Percentiles rank a stretch among this genome's conserved stretches.
Evolutionary conservation across 2,113 vertebrate genomes (phyloP).

Genomic region (Elachura formosa): DNA sequence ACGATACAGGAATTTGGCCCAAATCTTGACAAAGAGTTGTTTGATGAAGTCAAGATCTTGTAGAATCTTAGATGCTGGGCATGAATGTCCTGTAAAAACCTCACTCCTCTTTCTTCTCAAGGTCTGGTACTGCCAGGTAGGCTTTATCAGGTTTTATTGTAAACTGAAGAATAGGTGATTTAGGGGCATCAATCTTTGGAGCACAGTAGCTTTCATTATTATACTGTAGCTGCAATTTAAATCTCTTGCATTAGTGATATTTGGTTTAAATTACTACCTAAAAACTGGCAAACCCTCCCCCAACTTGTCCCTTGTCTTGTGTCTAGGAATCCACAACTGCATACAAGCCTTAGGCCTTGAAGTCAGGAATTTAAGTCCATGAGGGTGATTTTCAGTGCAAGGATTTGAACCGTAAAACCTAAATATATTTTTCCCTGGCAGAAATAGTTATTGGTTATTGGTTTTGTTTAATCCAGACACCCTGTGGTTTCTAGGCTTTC

Average conservation of each 20-base stretch:
- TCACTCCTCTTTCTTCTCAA: neutral
- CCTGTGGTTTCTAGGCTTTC: neutral
- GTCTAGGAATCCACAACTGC: neutral
- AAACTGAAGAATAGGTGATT: neutral
- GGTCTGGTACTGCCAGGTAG: neutral
- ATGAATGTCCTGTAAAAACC: neutral
- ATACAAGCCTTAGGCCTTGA: neutral
- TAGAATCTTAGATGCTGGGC: neutral
- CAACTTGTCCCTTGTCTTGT: neutral
- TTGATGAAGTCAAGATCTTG: neutral
- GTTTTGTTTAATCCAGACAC: neutral
- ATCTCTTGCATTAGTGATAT: neutral
- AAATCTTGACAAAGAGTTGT: neutral
- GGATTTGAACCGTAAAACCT: neutral
- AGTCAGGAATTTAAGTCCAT: neutral
- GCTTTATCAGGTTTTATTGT: neutral
- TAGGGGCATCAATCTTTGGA: neutral
- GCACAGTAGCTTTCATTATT: neutral
- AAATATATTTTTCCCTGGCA: neutral
- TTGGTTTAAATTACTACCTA: neutral
- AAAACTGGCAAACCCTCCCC: fast-evolving
- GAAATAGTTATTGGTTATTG: neutral
- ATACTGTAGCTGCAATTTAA: neutral
- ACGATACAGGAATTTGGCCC: neutral
- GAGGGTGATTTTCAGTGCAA: neutral